Evolutionary conservation across 1,140 invertebrate species (phyloP), one percentile per base, ranked within the genome.

Genomic region (Drosophila ogumai): DNA sequence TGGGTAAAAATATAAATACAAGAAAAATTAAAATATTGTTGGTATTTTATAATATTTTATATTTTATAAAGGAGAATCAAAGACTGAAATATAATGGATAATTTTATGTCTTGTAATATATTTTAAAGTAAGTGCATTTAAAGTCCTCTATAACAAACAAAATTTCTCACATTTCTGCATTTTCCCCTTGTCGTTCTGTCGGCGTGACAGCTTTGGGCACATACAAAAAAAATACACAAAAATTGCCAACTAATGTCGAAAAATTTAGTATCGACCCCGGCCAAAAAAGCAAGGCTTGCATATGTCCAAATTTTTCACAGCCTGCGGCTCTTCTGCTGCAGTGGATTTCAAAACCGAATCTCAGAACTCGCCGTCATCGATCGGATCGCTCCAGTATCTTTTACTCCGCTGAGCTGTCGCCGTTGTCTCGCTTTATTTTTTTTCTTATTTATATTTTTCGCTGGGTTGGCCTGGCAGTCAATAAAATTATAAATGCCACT

Each of bases 401-500:
- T 68, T 57, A 19, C 32, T 22, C 32, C 52, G 19, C 19, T 22
- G 52, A 54, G 52, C 34, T 25, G 17, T 57, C 31, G 68, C 40
- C n/a, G 40, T 61, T 46, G 56, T 17, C 32, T 41, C 34, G 61
- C 44, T 47, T 25, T 43, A 65, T 32, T 54, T 34, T 22, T 12
- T 22, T 22, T 46, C 19, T 15, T 47, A 47, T 47, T 47, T 47
- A 9, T 44, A 44, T 28, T 54, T n/a, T 52, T 71, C 32, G 50
- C 49, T 57, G 68, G 54, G 52, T 49, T 75, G 71, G 50, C 59
- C 63, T 78, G 66, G 66, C 67, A 87, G 85, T 85, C 77, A 90
- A 90, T 90, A 80, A 88, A 78, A 84, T 90, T 90, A 90, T 80
- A 90, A 88, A 88, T 90, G 74, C 60, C 76, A 68, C 84, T 87